Evolutionary conservation across 2,888 invertebrate genomes (phyloP).

Genomic region (Dryococelus australis): DNA sequence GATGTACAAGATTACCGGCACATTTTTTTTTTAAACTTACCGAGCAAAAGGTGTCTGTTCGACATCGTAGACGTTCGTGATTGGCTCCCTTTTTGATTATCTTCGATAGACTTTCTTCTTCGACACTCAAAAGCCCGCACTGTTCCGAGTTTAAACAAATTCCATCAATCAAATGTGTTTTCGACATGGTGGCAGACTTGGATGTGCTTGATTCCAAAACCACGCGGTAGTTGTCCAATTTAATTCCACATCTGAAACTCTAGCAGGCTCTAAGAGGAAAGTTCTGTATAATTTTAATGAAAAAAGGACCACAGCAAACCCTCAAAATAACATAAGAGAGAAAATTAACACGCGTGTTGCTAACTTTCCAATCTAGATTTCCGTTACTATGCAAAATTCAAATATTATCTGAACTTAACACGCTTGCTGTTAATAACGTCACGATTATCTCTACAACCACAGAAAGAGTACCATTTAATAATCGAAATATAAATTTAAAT

Average conservation of each 20-base stretch:
- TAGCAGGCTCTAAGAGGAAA: neutral
- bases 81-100: constrained; percentile 77
- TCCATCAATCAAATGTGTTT: constrained; percentile 38
- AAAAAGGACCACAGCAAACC: neutral
- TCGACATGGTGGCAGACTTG: constrained; percentile 37
- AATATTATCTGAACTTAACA: neutral
- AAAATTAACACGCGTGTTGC: neutral
- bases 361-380: neutral
- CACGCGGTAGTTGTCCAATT: neutral
- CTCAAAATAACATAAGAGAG: neutral
- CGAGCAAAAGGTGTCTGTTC: constrained; percentile 87
- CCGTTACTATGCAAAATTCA: neutral
- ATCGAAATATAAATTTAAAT: neutral
- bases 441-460: neutral
- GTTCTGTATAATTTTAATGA: neutral
- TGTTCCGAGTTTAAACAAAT: constrained; percentile 41
- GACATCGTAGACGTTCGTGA: constrained; percentile 79
- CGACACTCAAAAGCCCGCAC: constrained; percentile 75
- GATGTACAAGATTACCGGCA: too few species aligned
- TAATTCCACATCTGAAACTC: neutral
- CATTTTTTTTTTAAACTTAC: constrained; percentile 60
- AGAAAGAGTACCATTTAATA: neutral
- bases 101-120: constrained; percentile 71
- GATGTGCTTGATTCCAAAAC: neutral
- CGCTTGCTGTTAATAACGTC: neutral